Percentiles rank a stretch among this genome's conserved stretches.
These are phyloP conservation scores for Epizoanthus rinbou DNA, from an alignment of 92 coral and sea anemone genomes.

Conservation along the genomic window DNA sequence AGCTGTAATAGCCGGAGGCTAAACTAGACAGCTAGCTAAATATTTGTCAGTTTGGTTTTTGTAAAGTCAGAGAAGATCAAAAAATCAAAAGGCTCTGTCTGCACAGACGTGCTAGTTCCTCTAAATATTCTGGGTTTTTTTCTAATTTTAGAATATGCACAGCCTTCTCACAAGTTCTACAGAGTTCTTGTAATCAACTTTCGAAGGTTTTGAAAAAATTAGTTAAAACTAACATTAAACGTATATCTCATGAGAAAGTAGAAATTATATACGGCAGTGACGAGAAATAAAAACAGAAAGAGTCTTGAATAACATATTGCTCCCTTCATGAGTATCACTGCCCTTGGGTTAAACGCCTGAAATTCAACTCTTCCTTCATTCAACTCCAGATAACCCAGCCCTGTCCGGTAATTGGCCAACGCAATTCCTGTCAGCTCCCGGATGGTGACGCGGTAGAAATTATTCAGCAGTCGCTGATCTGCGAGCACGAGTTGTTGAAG, in stretches of 20 bases:
- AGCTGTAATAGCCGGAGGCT: too few species aligned
- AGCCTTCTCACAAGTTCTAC: too few species aligned
- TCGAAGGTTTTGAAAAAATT: too few species aligned
- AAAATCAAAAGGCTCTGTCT: too few species aligned
- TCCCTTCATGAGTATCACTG: conserved; percentile 45
- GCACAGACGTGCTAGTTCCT: too few species aligned
- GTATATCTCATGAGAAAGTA: conserved; percentile 47
- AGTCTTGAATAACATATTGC: conserved; percentile 59
- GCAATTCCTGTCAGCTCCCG: conserved; percentile 68
- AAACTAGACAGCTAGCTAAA: too few species aligned
- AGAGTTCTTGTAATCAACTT: too few species aligned
- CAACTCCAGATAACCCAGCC: conserved; percentile 56
- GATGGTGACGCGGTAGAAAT: conserved; percentile 64
- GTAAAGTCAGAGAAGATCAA: too few species aligned
- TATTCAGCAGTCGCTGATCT: conserved; percentile 50
- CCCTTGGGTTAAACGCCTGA: conserved; percentile 75
- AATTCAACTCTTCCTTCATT: conserved; percentile 66
- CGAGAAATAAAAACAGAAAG: conserved; percentile 59
- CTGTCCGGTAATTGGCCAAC: conserved; percentile 64
- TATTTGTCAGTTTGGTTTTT: too few species aligned
- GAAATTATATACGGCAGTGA: conserved; percentile 58
- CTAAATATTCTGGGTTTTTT: too few species aligned
- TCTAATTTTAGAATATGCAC: too few species aligned
- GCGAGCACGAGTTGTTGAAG: conserved; percentile 65
- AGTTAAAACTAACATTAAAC: conserved; percentile 5